phyloP scores from a whole-genome alignment of 2,113 vertebrate species.

The Myotis davidii region DNA sequence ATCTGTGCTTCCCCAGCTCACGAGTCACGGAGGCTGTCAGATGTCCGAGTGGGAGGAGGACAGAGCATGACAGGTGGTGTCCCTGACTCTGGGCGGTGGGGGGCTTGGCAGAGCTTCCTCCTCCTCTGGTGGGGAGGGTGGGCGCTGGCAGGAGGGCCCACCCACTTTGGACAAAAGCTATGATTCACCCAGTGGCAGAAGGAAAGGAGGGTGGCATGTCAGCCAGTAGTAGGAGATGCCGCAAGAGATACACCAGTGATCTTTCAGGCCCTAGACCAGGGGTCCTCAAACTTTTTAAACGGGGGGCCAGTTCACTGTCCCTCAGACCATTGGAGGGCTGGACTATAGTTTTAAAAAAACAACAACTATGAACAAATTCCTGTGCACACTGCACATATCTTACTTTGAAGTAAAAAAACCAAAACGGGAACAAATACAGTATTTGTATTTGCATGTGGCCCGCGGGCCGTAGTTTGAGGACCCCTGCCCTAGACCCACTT shows the following conservation, averaged over 20 bases:
- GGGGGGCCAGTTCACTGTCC: no score
- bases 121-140: neutral
- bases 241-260: neutral
- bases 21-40: slow-evolving; percentile 59
- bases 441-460: no score
- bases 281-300: no score
- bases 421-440: no score
- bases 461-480: no score
- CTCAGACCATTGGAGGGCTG: no score
- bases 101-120: slow-evolving; percentile 64
- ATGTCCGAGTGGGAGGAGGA: slow-evolving; percentile 74
- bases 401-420: no score
- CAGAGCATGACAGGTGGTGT: slow-evolving; percentile 62
- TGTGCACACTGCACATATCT: no score
- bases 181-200: slow-evolving; percentile 63
- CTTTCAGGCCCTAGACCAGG: neutral
- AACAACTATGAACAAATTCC: no score
- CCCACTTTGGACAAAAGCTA: slow-evolving; percentile 55
- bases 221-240: neutral
- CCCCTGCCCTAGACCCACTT: neutral
- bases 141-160: slow-evolving; percentile 40
- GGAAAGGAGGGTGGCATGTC: neutral
- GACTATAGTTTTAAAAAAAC: no score
- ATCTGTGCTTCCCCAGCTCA: slow-evolving; percentile 34
- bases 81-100: slow-evolving; percentile 61